Conservation (phyloP, 2,888 invertebrate genomes). For the Ptychoptera albimana region DNA sequence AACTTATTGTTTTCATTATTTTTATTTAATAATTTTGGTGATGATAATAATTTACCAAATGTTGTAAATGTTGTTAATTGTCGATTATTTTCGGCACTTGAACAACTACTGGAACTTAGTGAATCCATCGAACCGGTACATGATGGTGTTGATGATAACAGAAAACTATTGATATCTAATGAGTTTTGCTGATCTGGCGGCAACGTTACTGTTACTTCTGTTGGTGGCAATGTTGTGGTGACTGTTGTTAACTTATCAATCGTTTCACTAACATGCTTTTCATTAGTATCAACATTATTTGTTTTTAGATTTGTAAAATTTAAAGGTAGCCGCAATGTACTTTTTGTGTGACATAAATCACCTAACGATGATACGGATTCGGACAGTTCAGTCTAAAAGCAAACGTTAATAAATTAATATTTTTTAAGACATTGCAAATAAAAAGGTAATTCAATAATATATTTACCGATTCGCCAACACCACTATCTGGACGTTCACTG, state of each 20-base stretch:
- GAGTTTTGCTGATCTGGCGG: too few relatives aligned
- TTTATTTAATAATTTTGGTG: not conserved
- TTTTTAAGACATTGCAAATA: not conserved
- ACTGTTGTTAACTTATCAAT: not conserved
- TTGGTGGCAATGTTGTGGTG: too few relatives aligned
- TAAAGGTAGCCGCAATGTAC: conserved; percentile 12
- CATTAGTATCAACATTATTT: not conserved
- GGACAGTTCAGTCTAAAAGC: conserved; percentile 12
- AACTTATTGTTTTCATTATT: not conserved
- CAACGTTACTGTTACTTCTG: too few relatives aligned
- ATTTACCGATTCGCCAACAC: conserved; percentile 14
- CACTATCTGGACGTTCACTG: conserved; percentile 12
- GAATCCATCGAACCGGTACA: conserved; percentile 16
- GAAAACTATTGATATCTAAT: too few relatives aligned
- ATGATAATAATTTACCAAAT: conserved; percentile 11
- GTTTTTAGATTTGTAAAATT: conserved; percentile 7
- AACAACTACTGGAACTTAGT: conserved; percentile 12
- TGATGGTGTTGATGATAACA: conserved; percentile 11
- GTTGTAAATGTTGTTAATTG: conserved; percentile 12
- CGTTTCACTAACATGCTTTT: not conserved
- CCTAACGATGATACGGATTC: conserved; percentile 12
- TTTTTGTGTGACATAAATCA: conserved; percentile 13
- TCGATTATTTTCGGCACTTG: conserved; percentile 7
- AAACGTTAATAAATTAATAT: not conserved
- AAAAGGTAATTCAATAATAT: not conserved